These are phyloP conservation scores for Dolichotis patagonum DNA, from an alignment of 2,113 vertebrate species.

Conservation along the genomic window DNA sequence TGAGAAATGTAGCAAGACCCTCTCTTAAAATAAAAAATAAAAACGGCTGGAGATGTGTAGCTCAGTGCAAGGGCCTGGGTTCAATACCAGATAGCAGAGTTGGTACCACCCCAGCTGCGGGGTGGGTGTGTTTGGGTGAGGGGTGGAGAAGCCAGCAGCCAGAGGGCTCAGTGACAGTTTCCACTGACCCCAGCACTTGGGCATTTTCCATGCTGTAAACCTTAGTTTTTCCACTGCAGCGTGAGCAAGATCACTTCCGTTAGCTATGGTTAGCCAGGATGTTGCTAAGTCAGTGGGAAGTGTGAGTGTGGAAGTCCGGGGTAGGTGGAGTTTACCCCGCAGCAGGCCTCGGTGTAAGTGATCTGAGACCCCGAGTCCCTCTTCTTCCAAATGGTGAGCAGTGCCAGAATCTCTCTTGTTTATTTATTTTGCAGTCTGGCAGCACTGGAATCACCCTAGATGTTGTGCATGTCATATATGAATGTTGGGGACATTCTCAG, in stretches of 20 bases:
- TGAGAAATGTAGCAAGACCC: no score
- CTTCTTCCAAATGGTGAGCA: background rate
- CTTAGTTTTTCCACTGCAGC: background rate
- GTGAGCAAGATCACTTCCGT: background rate
- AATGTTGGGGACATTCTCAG: background rate
- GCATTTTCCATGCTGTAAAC: constrained; percentile 25
- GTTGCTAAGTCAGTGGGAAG: constrained; percentile 11
- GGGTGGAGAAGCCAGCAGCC: background rate
- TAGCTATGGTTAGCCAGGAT: background rate
- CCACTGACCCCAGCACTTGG: background rate
- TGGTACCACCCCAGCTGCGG: background rate
- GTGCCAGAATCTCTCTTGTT: background rate
- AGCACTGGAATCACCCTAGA: no score
- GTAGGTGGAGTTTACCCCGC: background rate
- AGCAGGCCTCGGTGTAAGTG: background rate
- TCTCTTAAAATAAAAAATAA: no score
- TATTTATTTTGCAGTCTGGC: background rate
- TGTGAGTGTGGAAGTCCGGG: background rate
- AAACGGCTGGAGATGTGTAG: no score
- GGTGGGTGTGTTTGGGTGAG: background rate
- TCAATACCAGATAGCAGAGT: no score
- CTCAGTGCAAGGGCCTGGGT: no score
- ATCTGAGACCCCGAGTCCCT: background rate
- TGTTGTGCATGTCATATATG: background rate
- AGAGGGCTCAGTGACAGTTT: background rate